Evolutionary conservation across 2,888 invertebrate genomes (phyloP), one percentile per base, ranked within the genome.

Genomic region (Empis stercorea): DNA sequence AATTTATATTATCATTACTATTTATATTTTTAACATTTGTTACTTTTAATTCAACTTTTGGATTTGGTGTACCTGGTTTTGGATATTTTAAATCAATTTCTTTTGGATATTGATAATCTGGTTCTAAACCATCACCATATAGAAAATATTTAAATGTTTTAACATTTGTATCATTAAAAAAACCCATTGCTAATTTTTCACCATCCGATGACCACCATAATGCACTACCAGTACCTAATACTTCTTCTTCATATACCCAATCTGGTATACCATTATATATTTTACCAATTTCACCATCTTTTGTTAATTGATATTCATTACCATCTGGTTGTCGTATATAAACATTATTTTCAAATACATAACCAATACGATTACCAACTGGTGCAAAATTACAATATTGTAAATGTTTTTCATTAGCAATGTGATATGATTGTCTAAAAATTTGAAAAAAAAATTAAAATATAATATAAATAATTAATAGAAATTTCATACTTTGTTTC

Each of bases 241-340:
- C 80, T 67, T 89, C 88, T 78, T 89, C 89, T 78, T 93, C 93
- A 63, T 94, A 94, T 34, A 93, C 81, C 94, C 94, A 94, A 65
- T 94, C 93, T 10, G 91, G 79, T 16, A 87, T 75, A 4, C 92
- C 92, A 62, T 87, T 85, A 64, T 83, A 91, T 45, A 89, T 71
- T 32, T 78, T 70, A 2, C 78, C 80, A 1, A 73, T 72, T 2
- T 75, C 62, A 2, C 85, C 85, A 47, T 77, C 76, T 9, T 60
- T 65, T 1, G 85, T 85, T 39, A 83, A 64, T n/a, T 65, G 60
- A 11, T 61, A 55, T 38, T 70, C 71, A 32, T 55, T 57, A 40
- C 63, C 67, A 14, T 54, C 57, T 20, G 55, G 57, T 42, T 52
- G 59, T 48, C 54, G 58, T 48, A 65, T 55, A 60, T 76, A 83